phyloP scores from a whole-genome alignment of 2,888 invertebrate species.

The Hymenopus coronatus region DNA sequence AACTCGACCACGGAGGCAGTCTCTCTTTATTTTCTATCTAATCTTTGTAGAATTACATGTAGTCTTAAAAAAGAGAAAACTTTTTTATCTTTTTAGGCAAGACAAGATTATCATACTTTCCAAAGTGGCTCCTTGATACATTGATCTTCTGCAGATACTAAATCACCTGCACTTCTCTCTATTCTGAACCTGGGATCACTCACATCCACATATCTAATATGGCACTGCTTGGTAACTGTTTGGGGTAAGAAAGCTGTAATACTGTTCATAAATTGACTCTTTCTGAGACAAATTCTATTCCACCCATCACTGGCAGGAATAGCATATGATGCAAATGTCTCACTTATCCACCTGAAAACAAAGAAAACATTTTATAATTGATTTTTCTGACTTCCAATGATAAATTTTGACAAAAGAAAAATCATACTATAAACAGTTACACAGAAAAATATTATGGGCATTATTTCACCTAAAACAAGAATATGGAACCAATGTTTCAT shows the following conservation, averaged over 20 bases:
- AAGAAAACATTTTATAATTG: neutral
- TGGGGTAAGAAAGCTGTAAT: slow-evolving; percentile 73
- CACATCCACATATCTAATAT: slow-evolving; percentile 73
- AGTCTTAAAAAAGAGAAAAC: neutral
- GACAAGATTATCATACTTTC: slow-evolving; percentile 55
- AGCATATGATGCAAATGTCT: slow-evolving; percentile 83
- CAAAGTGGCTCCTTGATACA: slow-evolving; percentile 80
- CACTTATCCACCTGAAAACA: slow-evolving; percentile 66
- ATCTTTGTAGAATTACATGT: no score
- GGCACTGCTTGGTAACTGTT: slow-evolving; percentile 70
- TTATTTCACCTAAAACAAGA: no score
- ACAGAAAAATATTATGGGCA: neutral
- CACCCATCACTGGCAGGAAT: slow-evolving; percentile 60
- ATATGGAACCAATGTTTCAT: no score
- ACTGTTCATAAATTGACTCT: slow-evolving; percentile 77
- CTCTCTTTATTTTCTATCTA: no score
- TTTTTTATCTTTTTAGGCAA: no score
- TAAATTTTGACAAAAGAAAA: neutral
- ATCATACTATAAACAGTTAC: neutral
- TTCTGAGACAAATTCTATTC: slow-evolving; percentile 75
- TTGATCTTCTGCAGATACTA: slow-evolving; percentile 74
- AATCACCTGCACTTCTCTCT: slow-evolving; percentile 74
- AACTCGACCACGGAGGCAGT: no score
- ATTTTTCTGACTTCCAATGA: neutral
- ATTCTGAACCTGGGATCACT: slow-evolving; percentile 70